A percentile compares a stretch with the other conserved stretches of the same genome.
Conservation (phyloP, 2,113 vertebrate genomes). For the Geothlypis trichas region DNA sequence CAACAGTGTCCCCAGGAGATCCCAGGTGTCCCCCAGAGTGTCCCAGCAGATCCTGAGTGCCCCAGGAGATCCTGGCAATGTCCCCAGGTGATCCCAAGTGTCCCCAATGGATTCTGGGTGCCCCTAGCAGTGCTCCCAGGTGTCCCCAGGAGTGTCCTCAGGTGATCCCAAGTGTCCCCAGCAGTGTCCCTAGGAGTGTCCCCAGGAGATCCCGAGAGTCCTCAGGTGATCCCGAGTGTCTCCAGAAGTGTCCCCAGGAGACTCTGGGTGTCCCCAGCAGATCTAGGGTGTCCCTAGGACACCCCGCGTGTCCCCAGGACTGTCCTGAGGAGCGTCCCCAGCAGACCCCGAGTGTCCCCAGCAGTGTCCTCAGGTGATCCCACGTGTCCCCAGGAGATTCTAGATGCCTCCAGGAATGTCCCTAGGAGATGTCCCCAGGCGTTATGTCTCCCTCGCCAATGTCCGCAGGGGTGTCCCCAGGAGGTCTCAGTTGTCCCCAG, state of each 20-base stretch:
- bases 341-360: too few relatives aligned
- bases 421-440: too few relatives aligned
- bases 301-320: background rate
- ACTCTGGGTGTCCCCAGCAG: too few relatives aligned
- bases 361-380: background rate
- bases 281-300: background rate
- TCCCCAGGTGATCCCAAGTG: background rate
- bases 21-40: background rate
- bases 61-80: too few relatives aligned
- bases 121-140: too few relatives aligned
- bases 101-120: too few relatives aligned
- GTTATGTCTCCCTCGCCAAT: too few relatives aligned
- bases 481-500: background rate
- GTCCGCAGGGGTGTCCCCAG: background rate
- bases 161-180: background rate
- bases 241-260: background rate
- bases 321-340: background rate
- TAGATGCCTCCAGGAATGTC: background rate
- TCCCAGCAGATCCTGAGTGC: too few relatives aligned
- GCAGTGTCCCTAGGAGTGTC: background rate
- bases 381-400: background rate
- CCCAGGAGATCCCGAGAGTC: too few relatives aligned
- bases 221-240: too few relatives aligned
- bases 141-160: too few relatives aligned
- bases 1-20: too few relatives aligned